Percentiles rank a stretch among this genome's conserved stretches.
Conservation (phyloP, 2,797 vertebrate genomes). For the Gymnocypris eckloni region DNA sequence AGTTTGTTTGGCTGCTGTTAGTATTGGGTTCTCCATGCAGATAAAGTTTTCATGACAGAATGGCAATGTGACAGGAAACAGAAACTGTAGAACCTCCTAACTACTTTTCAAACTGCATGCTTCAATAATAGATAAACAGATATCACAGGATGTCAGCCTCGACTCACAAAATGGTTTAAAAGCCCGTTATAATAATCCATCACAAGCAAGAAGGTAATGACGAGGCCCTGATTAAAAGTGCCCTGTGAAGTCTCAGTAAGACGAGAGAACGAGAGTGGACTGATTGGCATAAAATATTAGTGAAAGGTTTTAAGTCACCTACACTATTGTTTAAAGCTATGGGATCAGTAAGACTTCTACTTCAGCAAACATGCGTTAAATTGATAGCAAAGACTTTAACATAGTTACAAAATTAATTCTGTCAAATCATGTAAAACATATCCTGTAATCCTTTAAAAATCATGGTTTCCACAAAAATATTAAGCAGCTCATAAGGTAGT, state of each 20-base stretch:
- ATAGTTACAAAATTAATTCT: neutral
- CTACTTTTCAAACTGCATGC: conserved; percentile 36
- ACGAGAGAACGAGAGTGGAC: conserved; percentile 7
- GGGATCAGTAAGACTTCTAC: neutral
- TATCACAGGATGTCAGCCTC: conserved; percentile 13
- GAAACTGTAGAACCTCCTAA: conserved; percentile 29
- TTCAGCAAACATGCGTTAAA: neutral
- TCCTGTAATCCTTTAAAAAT: neutral
- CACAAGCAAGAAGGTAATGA: conserved; percentile 2
- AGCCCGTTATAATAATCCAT: too few relatives aligned
- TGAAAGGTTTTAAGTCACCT: neutral
- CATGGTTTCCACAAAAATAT: neutral
- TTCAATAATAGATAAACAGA: conserved; percentile 24
- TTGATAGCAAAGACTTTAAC: neutral
- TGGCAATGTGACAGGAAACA: conserved; percentile 39
- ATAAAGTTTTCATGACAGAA: conserved; percentile 41
- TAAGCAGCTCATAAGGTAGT: neutral
- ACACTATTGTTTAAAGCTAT: neutral
- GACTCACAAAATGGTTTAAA: too few relatives aligned
- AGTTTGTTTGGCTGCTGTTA: conserved; percentile 31
- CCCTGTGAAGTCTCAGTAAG: conserved; percentile 16
- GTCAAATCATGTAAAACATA: too few relatives aligned
- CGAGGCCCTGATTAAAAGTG: conserved; percentile 21
- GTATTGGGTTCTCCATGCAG: conserved; percentile 42
- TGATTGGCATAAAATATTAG: neutral